Evolutionary conservation across 2,888 invertebrate genomes (phyloP), one percentile per base, ranked within the genome.

Genomic region (Penaeus monodon): DNA sequence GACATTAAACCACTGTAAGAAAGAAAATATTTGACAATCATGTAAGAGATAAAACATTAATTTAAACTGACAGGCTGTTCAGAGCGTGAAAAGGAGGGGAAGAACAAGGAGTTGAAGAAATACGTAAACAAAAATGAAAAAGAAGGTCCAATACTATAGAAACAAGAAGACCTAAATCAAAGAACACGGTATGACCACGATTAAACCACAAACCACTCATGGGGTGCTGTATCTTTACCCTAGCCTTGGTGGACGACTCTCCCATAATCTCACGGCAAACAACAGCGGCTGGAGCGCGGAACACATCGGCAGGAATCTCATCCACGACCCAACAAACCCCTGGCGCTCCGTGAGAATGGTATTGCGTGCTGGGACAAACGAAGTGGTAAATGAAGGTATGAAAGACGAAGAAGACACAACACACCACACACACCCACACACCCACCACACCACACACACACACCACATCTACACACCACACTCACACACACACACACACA

Each of bases 311-410:
- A 80, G 22, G 80, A 80, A 38, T 22, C 44, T 80, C 80, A 24
- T 80, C 80, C 65, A 80, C 33, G 33, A 80, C 80, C 20, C 80
- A 22, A 66, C 33, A 80, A 12, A 80, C 80, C 7, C 80, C 80
- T n/a, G n/a, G 66, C 80, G 29, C 65, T 66, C 65, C 65, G 63
- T 7, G 80, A 64, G 80, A 80, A 76, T 2, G 76, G 24, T 76
- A 76, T 17, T 14, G 17, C 24, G 76, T 14, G 4, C 76, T 76
- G 76, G 49, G 44, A 49, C 10, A 8, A 44, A 44, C 44, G 10
- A 44, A 4, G 44, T 8, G 44, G 10, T 4, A 7, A 7, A 44
- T 44, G 44, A 44, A 7, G 44, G 4, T 4, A 4, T n/a, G n/a
- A n/a, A n/a, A n/a, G n/a, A n/a, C n/a, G n/a, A n/a, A n/a, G n/a